Evolutionary conservation across 2,797 vertebrate genomes (phyloP), one percentile per base, ranked within the genome.

Genomic region (Lepus townsendii): DNA sequence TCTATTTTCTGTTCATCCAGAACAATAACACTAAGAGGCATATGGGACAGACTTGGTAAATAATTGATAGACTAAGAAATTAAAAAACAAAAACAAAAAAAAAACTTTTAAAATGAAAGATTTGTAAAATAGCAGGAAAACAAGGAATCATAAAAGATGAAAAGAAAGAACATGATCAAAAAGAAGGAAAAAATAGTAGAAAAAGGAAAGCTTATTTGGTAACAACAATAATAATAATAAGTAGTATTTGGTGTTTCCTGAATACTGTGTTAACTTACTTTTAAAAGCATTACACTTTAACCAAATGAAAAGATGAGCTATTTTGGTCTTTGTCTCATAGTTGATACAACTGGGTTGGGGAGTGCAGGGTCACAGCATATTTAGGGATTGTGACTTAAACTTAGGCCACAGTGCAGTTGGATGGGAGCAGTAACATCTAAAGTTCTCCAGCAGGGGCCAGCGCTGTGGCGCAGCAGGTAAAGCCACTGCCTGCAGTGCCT

Each of bases 11-110:
- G 47, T 30, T 90, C 24, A 5, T 3, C 14, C 19, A 27, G 26
- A 68, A 92, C 73, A 83, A 87, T 57, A 32, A 92, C 32, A 79
- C 69, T 77, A 47, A 88, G 72, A 91, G 24, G 19, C 68, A 84
- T 76, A 63, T 93, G 63, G 57, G 79, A 91, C 16, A 1, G 14
- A 80, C 19, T 78, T 47, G 75, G 42, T 22, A 47, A 80, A 77
- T 84, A 71, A 93, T 13, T 83, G 72, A 75, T 63, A 71, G 52
- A 24, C 24, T 42, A 54, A 94, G 83, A 91, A 85, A 83, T 50
- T 12, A 52, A n/a, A 83, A 60, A 63, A 35, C 35, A 35, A 35
- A 35, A 35, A 35, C 35, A 35, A 35, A 75, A 10, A 0, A 26
- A 71, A 38, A 50, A 63, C 10, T 88, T 82, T 68, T 62, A 27